phyloP scores from a whole-genome alignment of 2,888 invertebrate genomes.

The Lepidocyrtoides sp. region DNA sequence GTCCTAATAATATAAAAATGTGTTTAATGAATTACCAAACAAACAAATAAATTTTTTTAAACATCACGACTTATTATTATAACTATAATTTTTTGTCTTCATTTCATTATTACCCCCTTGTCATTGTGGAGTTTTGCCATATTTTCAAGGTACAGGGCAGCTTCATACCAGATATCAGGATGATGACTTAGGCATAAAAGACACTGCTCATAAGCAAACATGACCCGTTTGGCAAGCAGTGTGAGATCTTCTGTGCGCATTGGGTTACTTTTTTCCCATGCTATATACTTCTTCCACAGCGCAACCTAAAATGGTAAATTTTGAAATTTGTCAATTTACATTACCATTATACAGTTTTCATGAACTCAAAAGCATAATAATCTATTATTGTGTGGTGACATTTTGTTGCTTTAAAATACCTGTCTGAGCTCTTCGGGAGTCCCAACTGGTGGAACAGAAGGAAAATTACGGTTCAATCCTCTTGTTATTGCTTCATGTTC shows the following conservation, averaged over 20 bases:
- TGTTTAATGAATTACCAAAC: no score
- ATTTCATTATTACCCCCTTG: conserved; percentile 93
- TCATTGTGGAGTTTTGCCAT: conserved; percentile 97
- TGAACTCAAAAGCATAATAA: no score
- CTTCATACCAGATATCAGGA: conserved; percentile 99
- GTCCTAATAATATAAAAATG: no score
- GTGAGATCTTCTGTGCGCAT: conserved; percentile 98
- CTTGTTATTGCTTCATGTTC: conserved; percentile 98
- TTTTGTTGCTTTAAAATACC: conserved; percentile 87
- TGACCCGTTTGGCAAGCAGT: conserved; percentile 96
- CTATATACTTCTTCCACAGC: conserved; percentile 99
- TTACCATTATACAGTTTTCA: neutral
- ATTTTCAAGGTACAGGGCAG: conserved; percentile 98
- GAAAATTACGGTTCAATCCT: conserved; percentile 97
- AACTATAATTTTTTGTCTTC: conserved; percentile 30
- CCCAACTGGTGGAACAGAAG: conserved; percentile 98
- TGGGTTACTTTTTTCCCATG: conserved; percentile 99
- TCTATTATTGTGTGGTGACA: neutral
- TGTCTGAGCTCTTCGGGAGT: conserved; percentile 97
- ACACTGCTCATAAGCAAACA: conserved; percentile 99
- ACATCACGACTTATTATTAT: no score
- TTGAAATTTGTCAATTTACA: conserved; percentile 72
- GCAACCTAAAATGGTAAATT: conserved; percentile 91
- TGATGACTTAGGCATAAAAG: conserved; percentile 98
- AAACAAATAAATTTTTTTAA: no score